Percentiles rank a stretch among this genome's conserved stretches.
phyloP scores from a whole-genome alignment of 2,113 vertebrate species.

The Rattus norvegicus region GRCr8 NC_086027.1:109813501-109814000 shows the following conservation, averaged over 20 bases:
- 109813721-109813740: slow-evolving; percentile 67
- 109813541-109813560: slow-evolving; percentile 49
- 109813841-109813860: slow-evolving; percentile 80
- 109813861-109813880: slow-evolving; percentile 99
- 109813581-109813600: slow-evolving; percentile 58
- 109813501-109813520: slow-evolving; percentile 47
- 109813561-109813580: neutral
- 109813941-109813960: slow-evolving; percentile 98
- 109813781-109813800: slow-evolving; percentile 66
- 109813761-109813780: slow-evolving; percentile 34
- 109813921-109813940: slow-evolving; percentile 99
- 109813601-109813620: slow-evolving; percentile 80
- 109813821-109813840: slow-evolving; percentile 63
- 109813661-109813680: slow-evolving; percentile 71
- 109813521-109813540: slow-evolving; percentile 66
- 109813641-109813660: slow-evolving; percentile 76
- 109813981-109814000: slow-evolving; percentile 99
- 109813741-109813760: slow-evolving; percentile 72
- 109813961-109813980: slow-evolving; percentile 98
- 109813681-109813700: slow-evolving; percentile 83
- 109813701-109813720: slow-evolving; percentile 77
- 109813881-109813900: slow-evolving; percentile 98
- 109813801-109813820: slow-evolving; percentile 70
- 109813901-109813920: slow-evolving; percentile 99
- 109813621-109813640: slow-evolving; percentile 76